Conservation (phyloP, 1,140 invertebrate species). For the Megathymus violae region DNA sequence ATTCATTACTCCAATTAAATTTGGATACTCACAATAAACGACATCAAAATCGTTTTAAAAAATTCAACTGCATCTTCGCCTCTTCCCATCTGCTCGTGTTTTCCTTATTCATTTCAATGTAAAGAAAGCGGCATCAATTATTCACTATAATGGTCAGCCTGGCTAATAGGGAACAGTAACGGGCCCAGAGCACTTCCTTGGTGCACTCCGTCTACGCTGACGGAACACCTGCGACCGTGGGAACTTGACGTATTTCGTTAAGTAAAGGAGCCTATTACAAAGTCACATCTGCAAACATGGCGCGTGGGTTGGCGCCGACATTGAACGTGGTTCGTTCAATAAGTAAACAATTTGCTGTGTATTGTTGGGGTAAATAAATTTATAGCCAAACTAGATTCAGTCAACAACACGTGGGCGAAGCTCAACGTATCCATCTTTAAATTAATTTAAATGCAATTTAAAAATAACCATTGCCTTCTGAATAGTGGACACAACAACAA, state of each 20-base stretch:
- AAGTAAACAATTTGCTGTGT: neutral
- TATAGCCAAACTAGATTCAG: neutral
- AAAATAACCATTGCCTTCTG: too few species aligned
- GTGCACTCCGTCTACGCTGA: constrained; percentile 31
- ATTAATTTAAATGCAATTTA: too few species aligned
- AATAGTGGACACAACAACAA: too few species aligned
- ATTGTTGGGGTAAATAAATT: neutral
- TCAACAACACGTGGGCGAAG: too few species aligned
- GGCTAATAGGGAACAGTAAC: constrained; percentile 43
- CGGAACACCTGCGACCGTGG: constrained; percentile 62
- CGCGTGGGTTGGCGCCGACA: constrained; percentile 8
- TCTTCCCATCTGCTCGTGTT: constrained; percentile 37
- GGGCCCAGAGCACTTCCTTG: constrained; percentile 55
- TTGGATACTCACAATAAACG: neutral
- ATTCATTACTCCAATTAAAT: too few species aligned
- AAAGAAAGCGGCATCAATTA: constrained; percentile 46
- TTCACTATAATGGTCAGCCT: constrained; percentile 56
- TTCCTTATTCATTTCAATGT: constrained; percentile 39
- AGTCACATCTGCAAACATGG: constrained; percentile 10
- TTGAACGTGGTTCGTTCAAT: constrained; percentile 12
- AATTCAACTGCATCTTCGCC: constrained; percentile 19
- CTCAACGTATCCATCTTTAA: too few species aligned
- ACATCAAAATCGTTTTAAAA: constrained; percentile 3
- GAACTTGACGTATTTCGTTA: constrained; percentile 42
- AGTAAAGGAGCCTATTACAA: constrained; percentile 14